Base-by-base conservation (phyloP, 2,113 vertebrate genomes). In the Numenius arquata region DNA sequence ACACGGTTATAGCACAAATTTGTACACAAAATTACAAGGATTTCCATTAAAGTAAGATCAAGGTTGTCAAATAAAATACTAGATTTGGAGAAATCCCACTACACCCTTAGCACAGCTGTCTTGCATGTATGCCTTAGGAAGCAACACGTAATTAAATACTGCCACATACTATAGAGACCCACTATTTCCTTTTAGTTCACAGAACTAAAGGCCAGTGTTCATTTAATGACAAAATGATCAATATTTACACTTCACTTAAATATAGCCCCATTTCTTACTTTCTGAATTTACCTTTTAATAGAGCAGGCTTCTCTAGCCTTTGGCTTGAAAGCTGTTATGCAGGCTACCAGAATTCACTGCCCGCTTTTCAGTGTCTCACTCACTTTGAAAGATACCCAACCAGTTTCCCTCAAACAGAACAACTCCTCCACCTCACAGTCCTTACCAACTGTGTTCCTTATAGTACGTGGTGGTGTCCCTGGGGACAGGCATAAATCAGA, bases 1-100 rank as follows among this genome's bases (percentile, higher is more conserved):
- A 96, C 97, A 97, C 89, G 45, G 30, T 86, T 95, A 85, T 20
- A 93, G 50, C 78, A 90, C 80, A 95, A 80, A 78, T 59, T 38
- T 92, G 50, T 90, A 94, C 45, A 85, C 15, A 95, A 77, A 89
- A 75, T 38, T 52, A 74, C 40, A 59, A 48, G 45, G 8, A 36
- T 47, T 89, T 88, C 50, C 56, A 67, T 48, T 81, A 26, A 87
- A 76, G 18, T 43, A 78, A 58, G 32, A 74, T 27, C 3, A 16
- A 87, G 56, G 30, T 26, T 85, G 16, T 25, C 6, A 91, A 78
- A 79, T 20, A 76, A 94, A 94, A 81, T 36, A 79, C 11, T 78
- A 70, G 12, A 86, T 32, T 61, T 22, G 20, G 11, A 27, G 47
- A 91, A 81, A 70, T 56, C 22, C 70, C 70, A 29, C 40, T 65